Evolutionary conservation across 2,797 vertebrate genomes (phyloP), one percentile per base, ranked within the genome.

Genomic region (Tangara arthus): DNA sequence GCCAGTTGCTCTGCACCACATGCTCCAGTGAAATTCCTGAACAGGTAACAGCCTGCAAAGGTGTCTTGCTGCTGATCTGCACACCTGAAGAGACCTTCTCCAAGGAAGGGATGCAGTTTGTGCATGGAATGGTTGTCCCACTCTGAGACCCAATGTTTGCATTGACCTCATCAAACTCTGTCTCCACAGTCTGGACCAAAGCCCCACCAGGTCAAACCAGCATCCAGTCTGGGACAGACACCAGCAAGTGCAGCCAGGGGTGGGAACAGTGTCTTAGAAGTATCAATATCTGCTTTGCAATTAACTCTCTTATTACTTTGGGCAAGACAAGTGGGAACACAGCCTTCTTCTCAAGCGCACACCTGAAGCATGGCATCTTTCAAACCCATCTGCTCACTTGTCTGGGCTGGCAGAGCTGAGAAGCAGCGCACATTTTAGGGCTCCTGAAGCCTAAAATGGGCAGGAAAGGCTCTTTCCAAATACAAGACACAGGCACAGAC

Each of bases 401-500:
- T 24, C 34, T 52, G 49, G 56, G 44, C 82, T 72, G 64, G 55
- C 59, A 69, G 27, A 47, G 8, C 32, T 12, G 22, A 75, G 63
- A 47, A 82, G 52, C 32, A 73, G 52, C 37, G 77, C 0, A 0
- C 3, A 34, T 30, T 89, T 69, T 26, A 63, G 47, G 15, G 44
- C 8, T 76, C 56, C 42, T 2, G 5, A 37, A 4, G 21, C 41
- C 0, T 55, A 55, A n/a, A 2, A 55, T n/a, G 8, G 11, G 26
- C 53, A 78, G 47, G 27, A 81, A 89, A 78, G 28, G 14, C 32
- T 72, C 73, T 34, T 75, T 75, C 37, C 49, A 68, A 77, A 81
- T 8, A 34, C 23, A 6, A 66, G 52, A 50, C 2, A 3, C 42
- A 42, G 28, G 19, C 3, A n/a, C 0, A 0, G 55, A 71, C 12